These are phyloP conservation scores for Pelobates cultripes DNA, from an alignment of 2,797 vertebrate species.

Conservation along the genomic window DNA sequence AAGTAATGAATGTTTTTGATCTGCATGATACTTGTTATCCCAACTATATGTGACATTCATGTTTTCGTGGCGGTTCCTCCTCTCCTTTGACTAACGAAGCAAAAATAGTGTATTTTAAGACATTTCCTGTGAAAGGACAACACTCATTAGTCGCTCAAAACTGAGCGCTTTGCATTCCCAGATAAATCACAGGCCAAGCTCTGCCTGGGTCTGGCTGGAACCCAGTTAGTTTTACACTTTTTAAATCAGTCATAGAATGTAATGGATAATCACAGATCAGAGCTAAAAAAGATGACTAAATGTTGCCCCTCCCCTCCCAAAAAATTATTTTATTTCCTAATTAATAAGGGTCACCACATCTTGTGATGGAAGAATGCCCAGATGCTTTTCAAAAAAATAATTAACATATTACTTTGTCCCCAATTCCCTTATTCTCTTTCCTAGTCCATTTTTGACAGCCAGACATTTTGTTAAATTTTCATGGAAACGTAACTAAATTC, in stretches of 20 bases:
- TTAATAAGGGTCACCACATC: constrained; percentile 26
- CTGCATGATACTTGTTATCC: not conserved
- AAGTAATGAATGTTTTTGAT: not conserved
- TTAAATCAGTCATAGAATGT: not conserved
- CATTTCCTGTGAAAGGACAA: not conserved
- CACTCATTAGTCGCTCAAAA: not conserved
- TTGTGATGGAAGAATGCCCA: constrained; percentile 20
- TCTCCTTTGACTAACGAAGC: not conserved
- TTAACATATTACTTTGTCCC: not conserved
- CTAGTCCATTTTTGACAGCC: not conserved
- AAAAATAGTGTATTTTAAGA: not conserved
- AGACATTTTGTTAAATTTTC: constrained; percentile 11
- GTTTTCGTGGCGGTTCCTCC: too few species aligned
- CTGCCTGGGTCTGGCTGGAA: not conserved
- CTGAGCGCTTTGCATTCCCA: not conserved
- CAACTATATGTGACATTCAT: too few species aligned
- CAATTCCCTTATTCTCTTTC: not conserved
- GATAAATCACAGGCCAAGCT: not conserved
- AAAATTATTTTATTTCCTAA: constrained; percentile 16
- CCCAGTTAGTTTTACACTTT: not conserved
- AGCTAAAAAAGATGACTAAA: constrained; percentile 9
- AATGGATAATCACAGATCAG: not conserved
- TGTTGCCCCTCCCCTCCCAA: not conserved
- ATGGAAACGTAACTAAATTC: not conserved
- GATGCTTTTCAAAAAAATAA: constrained; percentile 6